phyloP scores from a whole-genome alignment of 2,113 vertebrate genomes.

The Phrynocephalus versicolor region DNA sequence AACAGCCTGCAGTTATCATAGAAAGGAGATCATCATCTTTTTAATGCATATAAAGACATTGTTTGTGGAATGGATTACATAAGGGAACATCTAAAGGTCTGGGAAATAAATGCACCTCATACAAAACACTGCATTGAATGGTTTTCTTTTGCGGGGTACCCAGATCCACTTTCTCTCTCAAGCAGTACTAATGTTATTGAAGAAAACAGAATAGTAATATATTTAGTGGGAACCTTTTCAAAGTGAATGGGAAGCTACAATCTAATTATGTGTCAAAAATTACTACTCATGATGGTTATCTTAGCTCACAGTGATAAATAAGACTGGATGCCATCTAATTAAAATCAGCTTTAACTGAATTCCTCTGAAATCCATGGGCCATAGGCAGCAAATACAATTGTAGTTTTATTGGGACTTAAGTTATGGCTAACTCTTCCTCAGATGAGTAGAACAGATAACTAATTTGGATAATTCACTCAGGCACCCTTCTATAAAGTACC shows the following conservation, averaged over 20 bases:
- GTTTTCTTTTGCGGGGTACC: background rate
- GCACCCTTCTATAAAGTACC: background rate
- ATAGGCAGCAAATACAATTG: background rate
- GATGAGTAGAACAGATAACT: background rate
- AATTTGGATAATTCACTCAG: background rate
- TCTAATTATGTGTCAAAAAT: background rate
- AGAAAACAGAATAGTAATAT: background rate
- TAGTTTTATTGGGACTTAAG: background rate
- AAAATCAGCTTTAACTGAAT: background rate
- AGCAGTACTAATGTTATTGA: background rate
- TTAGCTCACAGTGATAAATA: background rate
- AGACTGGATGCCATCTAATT: background rate
- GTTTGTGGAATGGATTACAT: background rate
- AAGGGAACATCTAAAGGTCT: background rate
- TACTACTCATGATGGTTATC: background rate
- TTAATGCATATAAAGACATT: conserved; percentile 10
- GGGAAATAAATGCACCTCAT: background rate
- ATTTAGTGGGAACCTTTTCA: background rate
- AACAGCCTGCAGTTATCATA: background rate
- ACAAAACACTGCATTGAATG: background rate
- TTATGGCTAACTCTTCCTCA: background rate
- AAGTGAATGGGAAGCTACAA: background rate
- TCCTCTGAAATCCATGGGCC: no score
- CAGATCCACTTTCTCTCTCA: background rate
- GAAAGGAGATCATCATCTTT: background rate